These are phyloP conservation scores for Diaphora mendica DNA, from an alignment of 2,888 invertebrate species.

Conservation along the genomic window DNA sequence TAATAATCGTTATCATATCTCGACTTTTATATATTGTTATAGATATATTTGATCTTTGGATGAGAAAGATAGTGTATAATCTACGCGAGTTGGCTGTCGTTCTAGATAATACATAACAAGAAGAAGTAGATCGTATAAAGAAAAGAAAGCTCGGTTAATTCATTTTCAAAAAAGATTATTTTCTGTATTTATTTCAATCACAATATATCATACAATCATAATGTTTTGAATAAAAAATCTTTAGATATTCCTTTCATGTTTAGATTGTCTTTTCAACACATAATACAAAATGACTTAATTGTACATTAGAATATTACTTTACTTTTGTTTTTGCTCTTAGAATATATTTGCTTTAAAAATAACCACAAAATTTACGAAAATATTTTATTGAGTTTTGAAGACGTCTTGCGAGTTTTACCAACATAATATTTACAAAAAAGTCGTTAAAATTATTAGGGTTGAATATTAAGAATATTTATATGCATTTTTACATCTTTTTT, in stretches of 20 bases:
- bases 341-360: not conserved
- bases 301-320: not conserved
- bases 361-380: not conserved
- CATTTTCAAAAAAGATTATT: not conserved
- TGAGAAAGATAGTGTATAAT: not conserved
- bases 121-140: not conserved
- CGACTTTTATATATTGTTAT: too few species aligned
- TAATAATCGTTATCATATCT: too few species aligned
- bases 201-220: too few species aligned
- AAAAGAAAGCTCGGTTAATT: not conserved
- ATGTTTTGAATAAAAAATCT: too few species aligned
- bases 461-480: not conserved
- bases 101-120: not conserved
- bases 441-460: not conserved
- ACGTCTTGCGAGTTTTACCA: not conserved
- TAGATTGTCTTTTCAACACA: not conserved
- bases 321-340: not conserved
- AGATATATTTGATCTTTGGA: too few species aligned
- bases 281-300: not conserved
- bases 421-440: not conserved
- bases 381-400: too few species aligned
- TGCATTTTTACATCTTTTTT: constrained; percentile 8
- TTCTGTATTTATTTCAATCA: not conserved
- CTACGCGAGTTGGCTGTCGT: not conserved
- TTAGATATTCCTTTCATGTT: too few species aligned